These are phyloP conservation scores for Euschistus heros DNA, from an alignment of 1,140 invertebrate species.

Conservation along the genomic window DNA sequence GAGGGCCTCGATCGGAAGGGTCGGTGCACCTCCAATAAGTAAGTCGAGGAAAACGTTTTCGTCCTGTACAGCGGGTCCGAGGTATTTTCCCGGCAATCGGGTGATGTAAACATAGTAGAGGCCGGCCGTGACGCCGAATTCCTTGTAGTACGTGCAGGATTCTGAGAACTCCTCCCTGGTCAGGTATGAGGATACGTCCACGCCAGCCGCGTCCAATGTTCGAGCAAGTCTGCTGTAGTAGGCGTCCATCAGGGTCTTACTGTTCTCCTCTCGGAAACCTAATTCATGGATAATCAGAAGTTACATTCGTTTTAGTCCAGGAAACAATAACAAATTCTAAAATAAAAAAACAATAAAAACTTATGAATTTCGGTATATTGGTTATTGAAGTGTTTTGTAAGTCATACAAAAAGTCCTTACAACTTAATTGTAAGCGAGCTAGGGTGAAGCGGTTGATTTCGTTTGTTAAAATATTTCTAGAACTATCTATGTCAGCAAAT, in stretches of 20 bases:
- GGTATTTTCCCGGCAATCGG: constrained; percentile 8
- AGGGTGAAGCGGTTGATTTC: too few relatives aligned
- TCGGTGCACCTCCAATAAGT: constrained; percentile 2
- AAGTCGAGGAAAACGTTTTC: constrained; percentile 9
- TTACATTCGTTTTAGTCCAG: too few relatives aligned
- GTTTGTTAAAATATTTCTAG: too few relatives aligned
- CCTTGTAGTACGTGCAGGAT: constrained; percentile 11
- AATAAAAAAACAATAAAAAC: too few relatives aligned
- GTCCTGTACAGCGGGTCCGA: neutral
- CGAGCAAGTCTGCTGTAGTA: neutral
- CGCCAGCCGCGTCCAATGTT: neutral
- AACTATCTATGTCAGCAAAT: too few relatives aligned
- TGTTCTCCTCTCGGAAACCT: constrained; percentile 1
- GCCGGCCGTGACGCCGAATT: neutral
- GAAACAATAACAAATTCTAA: too few relatives aligned
- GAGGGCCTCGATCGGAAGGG: neutral
- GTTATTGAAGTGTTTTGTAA: too few relatives aligned
- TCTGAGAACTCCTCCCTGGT: constrained; percentile 1
- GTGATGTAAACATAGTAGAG: constrained; percentile 19
- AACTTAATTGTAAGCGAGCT: too few relatives aligned
- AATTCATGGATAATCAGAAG: neutral
- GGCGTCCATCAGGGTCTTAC: neutral
- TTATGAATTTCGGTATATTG: too few relatives aligned
- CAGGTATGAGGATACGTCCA: neutral
- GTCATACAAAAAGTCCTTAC: too few relatives aligned